phyloP scores from a whole-genome alignment of 2,113 vertebrate genomes.

The Formicarius rufipectus region DNA sequence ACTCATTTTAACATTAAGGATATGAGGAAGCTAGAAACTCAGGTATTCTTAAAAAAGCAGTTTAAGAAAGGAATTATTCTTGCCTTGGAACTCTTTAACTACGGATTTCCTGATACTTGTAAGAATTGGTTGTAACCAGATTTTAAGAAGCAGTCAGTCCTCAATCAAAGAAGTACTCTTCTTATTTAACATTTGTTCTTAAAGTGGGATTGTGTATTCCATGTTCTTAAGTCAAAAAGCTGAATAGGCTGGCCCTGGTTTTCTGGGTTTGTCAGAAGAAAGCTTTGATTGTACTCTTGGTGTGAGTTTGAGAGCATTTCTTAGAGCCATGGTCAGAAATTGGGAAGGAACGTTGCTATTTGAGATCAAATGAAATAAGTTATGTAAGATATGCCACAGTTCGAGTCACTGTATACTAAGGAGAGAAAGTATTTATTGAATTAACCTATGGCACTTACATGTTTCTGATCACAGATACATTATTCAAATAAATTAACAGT shows the following conservation, averaged over 20 bases:
- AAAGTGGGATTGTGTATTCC: not conserved
- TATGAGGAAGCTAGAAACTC: not conserved
- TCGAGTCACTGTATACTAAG: not conserved
- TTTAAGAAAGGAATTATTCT: not conserved
- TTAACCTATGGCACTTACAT: not conserved
- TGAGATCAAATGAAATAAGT: not conserved
- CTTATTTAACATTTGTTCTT: not conserved
- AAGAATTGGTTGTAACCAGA: not conserved
- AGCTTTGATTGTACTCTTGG: not conserved
- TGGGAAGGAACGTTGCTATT: not conserved
- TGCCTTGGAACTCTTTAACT: not conserved
- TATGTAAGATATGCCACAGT: not conserved
- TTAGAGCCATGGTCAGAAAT: not conserved
- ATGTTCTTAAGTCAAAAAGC: not conserved
- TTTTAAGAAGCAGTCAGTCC: not conserved
- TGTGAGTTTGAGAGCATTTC: not conserved
- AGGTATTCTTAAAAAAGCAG: not conserved
- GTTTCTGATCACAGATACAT: fast-evolving
- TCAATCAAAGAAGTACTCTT: not conserved
- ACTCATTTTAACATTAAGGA: not conserved
- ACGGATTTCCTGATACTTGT: not conserved
- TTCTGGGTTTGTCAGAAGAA: not conserved
- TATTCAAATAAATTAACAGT: not conserved
- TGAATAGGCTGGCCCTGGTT: not conserved
- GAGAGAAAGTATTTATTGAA: not conserved